Evolutionary conservation across 1,140 invertebrate genomes (phyloP).

Genomic region (Cryptotermes secundus): DNA sequence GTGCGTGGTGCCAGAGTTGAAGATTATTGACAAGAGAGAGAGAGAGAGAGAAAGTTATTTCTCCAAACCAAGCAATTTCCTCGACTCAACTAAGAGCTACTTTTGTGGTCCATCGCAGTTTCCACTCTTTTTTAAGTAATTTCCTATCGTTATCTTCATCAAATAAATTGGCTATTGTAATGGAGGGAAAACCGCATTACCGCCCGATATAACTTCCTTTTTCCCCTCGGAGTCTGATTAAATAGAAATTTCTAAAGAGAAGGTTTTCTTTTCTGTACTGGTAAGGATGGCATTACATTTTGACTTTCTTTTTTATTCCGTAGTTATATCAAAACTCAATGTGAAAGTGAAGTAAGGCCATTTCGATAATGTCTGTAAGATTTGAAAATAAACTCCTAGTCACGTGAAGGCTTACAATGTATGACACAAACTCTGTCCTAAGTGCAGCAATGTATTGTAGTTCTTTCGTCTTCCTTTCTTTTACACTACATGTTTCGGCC

Average conservation of each 20-base stretch:
- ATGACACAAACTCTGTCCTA: too few species aligned
- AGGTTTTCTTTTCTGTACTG: not conserved
- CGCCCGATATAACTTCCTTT: not conserved
- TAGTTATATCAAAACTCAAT: not conserved
- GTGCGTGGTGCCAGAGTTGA: not conserved
- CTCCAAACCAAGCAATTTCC: not conserved
- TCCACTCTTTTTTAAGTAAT: constrained; percentile 16
- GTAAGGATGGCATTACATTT: not conserved
- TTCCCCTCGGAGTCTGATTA: not conserved
- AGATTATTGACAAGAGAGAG: constrained; percentile 6
- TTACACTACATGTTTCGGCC: too few species aligned
- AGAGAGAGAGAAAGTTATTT: not conserved
- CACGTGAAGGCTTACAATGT: too few species aligned
- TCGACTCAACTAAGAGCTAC: constrained; percentile 1
- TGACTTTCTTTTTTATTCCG: not conserved
- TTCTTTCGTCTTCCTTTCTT: too few species aligned
- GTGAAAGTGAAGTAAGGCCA: not conserved
- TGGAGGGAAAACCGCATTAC: constrained; percentile 11
- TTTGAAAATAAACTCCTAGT: too few species aligned
- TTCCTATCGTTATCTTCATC: constrained; percentile 19
- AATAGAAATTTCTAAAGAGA: constrained; percentile 1
- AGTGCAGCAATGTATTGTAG: too few species aligned
- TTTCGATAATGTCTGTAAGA: too few species aligned
- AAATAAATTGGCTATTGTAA: constrained; percentile 14
- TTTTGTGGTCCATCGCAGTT: constrained; percentile 10